Conservation (phyloP, 2,888 invertebrate genomes). For the Stenodera caucasica region DNA sequence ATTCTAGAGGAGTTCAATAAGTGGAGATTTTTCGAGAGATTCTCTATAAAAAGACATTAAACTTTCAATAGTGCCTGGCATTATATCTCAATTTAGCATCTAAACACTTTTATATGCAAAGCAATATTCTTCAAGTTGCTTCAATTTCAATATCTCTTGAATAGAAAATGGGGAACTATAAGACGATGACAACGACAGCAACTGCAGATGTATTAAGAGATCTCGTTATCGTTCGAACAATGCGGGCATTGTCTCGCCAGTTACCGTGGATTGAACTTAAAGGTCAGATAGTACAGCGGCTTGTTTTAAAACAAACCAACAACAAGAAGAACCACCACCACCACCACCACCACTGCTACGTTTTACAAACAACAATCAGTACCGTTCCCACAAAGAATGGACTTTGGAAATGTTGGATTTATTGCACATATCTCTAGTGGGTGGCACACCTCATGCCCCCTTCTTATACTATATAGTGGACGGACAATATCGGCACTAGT, state of each 20-base stretch:
- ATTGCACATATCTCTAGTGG: slow-evolving; percentile 53
- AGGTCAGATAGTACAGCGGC: slow-evolving; percentile 34
- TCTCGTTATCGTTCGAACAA: slow-evolving; percentile 46
- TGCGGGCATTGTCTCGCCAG: slow-evolving; percentile 47
- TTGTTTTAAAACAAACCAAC: slow-evolving; percentile 3
- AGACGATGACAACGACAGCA: slow-evolving; percentile 7
- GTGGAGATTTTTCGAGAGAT: not conserved
- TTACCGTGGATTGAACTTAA: slow-evolving; percentile 37
- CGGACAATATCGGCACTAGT: slow-evolving; percentile 18
- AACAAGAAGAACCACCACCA: slow-evolving; percentile 4
- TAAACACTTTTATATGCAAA: slow-evolving; percentile 2
- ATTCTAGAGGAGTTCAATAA: not conserved
- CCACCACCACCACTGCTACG: slow-evolving; percentile 15
- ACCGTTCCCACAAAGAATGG: slow-evolving; percentile 46
- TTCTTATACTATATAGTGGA: slow-evolving; percentile 22
- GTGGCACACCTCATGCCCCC: slow-evolving; percentile 53
- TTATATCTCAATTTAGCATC: not conserved
- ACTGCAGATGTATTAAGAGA: slow-evolving; percentile 41
- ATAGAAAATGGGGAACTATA: not conserved
- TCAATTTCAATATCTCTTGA: not conserved
- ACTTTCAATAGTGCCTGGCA: not conserved
- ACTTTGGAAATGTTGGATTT: slow-evolving; percentile 51
- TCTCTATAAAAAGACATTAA: not conserved
- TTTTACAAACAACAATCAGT: slow-evolving; percentile 35
- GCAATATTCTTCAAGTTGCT: not conserved